Evolutionary conservation across 1,140 invertebrate genomes (phyloP).

Genomic region (Orchestia grillus): DNA sequence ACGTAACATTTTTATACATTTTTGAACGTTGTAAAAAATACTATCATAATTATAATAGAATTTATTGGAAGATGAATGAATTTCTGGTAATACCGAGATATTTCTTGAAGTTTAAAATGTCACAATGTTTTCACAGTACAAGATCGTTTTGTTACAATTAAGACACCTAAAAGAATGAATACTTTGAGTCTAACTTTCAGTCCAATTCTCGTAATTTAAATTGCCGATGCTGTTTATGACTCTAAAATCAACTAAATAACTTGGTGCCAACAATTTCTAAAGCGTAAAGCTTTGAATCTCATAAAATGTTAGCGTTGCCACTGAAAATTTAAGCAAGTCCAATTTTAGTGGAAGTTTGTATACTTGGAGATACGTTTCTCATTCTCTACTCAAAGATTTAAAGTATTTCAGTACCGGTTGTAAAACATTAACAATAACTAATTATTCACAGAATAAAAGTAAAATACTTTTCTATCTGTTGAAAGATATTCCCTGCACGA

Average conservation of each 20-base stretch:
- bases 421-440: not conserved
- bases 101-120: not conserved
- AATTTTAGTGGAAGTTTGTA: not conserved
- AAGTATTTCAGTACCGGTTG: not conserved
- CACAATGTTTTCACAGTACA: not conserved
- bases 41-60: not conserved
- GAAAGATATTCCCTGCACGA: too few species aligned
- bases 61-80: not conserved
- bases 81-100: not conserved
- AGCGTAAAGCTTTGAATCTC: not conserved
- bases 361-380: not conserved
- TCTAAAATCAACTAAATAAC: not conserved
- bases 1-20: not conserved
- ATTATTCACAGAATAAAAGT: not conserved
- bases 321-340: not conserved
- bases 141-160: not conserved
- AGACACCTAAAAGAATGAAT: not conserved
- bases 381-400: not conserved
- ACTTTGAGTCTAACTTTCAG: not conserved
- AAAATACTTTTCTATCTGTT: not conserved
- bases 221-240: not conserved
- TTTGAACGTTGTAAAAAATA: not conserved
- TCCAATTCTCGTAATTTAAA: too few species aligned
- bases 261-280: not conserved
- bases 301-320: not conserved